These are phyloP conservation scores for Tetragnatha versicolor DNA, from an alignment of 1,140 invertebrate species.

Conservation along the genomic window DNA sequence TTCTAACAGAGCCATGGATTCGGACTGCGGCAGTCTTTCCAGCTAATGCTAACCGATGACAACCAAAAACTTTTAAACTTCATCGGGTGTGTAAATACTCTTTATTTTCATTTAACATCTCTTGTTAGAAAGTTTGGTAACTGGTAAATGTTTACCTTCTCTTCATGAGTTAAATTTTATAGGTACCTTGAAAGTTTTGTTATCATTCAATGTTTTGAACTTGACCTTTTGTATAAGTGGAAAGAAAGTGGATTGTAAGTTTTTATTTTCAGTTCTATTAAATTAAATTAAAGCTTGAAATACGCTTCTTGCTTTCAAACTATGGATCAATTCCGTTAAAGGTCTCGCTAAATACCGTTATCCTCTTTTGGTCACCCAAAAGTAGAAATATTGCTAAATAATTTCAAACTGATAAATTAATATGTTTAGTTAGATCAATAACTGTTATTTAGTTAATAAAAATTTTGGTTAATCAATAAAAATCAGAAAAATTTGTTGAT, in stretches of 20 bases:
- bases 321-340: too few relatives aligned
- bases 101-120: background rate
- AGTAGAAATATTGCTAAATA: too few relatives aligned
- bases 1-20: constrained; percentile 61
- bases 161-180: constrained; percentile 13
- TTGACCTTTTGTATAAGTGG: constrained; percentile 58
- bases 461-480: too few relatives aligned
- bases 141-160: background rate
- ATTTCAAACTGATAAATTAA: too few relatives aligned
- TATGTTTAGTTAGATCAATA: too few relatives aligned
- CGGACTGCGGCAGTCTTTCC: constrained; percentile 61
- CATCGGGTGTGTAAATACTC: constrained; percentile 60
- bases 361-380: too few relatives aligned
- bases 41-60: constrained; percentile 60
- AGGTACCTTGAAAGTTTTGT: constrained; percentile 62
- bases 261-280: constrained; percentile 3
- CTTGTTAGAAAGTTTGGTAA: background rate
- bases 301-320: too few relatives aligned
- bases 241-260: constrained; percentile 49
- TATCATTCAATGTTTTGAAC: constrained; percentile 61
- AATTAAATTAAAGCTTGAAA: background rate
- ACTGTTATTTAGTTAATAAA: too few relatives aligned
- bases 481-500: too few relatives aligned
- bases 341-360: too few relatives aligned
- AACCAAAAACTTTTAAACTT: constrained; percentile 59